phyloP scores from a whole-genome alignment of 2,797 vertebrate genomes.

The Sparus aurata region DNA sequence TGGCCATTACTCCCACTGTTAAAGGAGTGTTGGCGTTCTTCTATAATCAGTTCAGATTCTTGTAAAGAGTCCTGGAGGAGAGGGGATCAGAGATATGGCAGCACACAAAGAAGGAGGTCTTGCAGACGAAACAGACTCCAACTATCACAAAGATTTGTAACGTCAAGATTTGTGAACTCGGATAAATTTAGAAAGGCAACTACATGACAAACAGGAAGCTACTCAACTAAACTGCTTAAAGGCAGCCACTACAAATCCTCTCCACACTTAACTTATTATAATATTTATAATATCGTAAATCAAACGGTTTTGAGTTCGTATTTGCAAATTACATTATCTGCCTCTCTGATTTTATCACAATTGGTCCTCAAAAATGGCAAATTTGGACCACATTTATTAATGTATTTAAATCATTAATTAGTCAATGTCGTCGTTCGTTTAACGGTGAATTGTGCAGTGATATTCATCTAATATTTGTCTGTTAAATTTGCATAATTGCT shows the following conservation, averaged over 20 bases:
- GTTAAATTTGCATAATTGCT: background rate
- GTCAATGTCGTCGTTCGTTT: conserved; percentile 7
- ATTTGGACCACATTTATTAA: background rate
- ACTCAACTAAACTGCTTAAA: background rate
- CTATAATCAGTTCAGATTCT: conserved; percentile 16
- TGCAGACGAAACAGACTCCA: background rate
- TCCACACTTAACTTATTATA: background rate
- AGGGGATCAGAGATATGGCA: conserved; percentile 7
- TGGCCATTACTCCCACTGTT: conserved; percentile 41
- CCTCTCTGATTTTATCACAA: conserved; percentile 19
- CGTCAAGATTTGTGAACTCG: background rate
- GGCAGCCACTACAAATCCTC: background rate
- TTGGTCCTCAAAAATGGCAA: background rate
- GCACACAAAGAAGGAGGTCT: background rate
- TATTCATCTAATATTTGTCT: background rate
- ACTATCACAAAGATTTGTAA: conserved; percentile 2
- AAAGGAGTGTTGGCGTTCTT: conserved; percentile 12
- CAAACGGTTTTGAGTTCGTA: background rate
- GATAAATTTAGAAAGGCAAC: background rate
- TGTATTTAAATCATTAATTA: conserved; percentile 4
- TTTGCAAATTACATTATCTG: conserved; percentile 29
- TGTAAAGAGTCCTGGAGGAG: background rate
- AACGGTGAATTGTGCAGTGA: background rate
- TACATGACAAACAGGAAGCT: background rate
- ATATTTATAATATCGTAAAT: background rate